phyloP scores from a whole-genome alignment of 2,888 invertebrate species.

The Anaspis maculata region DNA sequence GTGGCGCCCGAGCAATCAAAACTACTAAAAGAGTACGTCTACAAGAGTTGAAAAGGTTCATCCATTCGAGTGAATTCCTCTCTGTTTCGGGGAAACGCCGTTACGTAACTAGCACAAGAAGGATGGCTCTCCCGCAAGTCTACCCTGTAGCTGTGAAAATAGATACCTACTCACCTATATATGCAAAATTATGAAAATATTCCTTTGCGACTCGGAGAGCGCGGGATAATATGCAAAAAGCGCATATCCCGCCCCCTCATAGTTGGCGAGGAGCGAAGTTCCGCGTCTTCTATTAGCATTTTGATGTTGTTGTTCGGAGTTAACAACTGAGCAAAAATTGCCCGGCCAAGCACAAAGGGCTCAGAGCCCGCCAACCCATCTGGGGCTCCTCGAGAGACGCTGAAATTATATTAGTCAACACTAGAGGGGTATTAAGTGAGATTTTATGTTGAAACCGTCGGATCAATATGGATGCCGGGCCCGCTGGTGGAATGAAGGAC shows the following conservation, averaged over 20 bases:
- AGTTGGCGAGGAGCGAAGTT: no score
- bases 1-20: no score
- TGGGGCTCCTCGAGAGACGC: conserved; percentile 3
- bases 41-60: no score
- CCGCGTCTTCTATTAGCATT: conserved; percentile 1
- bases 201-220: no score
- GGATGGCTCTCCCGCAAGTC: no score
- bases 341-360: conserved; percentile 2
- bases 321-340: conserved; percentile 2
- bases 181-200: no score
- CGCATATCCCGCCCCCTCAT: conserved; percentile 3
- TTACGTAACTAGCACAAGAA: no score
- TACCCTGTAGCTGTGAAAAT: no score
- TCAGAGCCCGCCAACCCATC: conserved; percentile 1
- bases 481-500: neutral
- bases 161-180: no score
- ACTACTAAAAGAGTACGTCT: no score
- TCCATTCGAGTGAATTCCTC: no score
- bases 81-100: no score
- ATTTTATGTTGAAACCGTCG: conserved; percentile 6
- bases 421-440: conserved; percentile 8
- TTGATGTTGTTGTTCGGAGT: conserved; percentile 4
- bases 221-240: neutral
- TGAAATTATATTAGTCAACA: conserved; percentile 9
- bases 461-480: conserved; percentile 3